Base-by-base conservation (phyloP, 2,113 vertebrate genomes). In the Notothenia rossii region DNA sequence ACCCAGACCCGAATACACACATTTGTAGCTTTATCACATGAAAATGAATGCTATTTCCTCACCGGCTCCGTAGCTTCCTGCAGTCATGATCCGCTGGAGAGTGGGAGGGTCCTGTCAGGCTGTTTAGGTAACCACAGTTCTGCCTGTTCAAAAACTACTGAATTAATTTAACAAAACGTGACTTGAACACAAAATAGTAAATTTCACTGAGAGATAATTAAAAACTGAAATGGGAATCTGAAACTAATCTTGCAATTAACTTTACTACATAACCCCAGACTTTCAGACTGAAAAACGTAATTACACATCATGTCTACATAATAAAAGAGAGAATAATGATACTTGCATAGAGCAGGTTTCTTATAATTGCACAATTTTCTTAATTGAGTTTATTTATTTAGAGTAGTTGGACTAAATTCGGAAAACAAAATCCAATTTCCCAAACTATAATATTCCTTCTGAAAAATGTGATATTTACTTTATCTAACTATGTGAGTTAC, bases 31-130 rank as follows among this genome's bases (percentile, higher is more conserved):
- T 64, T 0, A 12, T 2, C 1, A 4, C 8, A 20, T 48, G 48
- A 33, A 75, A 75, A 78, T 64, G 1, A 82, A 66, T 60, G 46
- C 63, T 78, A 55, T 68, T 14, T 29, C 18, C 93, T 92, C 75
- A 95, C 95, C 95, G 95, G 95, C 89, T 93, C 76, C 75, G 87
- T 33, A 75, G 88, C 89, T 91, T 92, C 90, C 90, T 91, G 85
- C 77, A 81, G 83, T 75, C 93, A 93, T 93, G 90, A 83, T 95
- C 79, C 60, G 51, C 84, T 54, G 50, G 51, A 20, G 59, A 85
- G 77, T 72, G 65, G 65, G 71, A 43, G 79, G 88, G 93, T 92
- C 93, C 90, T 91, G 33, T 7, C 59, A 50, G 20, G 3, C 10
- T 1, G 11, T 10, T 64, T 33, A 83, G 89, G 72, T 68, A 9